Percentiles rank a stretch among this genome's conserved stretches.
Evolutionary conservation across 2,113 vertebrate genomes (phyloP).

Genomic region (Azemiops feae): DNA sequence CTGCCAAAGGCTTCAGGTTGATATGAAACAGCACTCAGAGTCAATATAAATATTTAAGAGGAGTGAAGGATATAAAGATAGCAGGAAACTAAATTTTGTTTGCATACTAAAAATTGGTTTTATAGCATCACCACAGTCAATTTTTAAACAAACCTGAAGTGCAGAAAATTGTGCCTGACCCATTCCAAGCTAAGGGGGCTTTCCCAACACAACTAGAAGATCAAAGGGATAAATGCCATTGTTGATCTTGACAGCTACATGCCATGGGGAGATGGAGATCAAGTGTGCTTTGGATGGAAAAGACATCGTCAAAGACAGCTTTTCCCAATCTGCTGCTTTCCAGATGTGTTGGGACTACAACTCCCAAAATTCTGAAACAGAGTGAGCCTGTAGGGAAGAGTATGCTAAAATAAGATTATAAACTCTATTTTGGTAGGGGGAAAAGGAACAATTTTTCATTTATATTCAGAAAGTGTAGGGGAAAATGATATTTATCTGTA

Average conservation of each 20-base stretch:
- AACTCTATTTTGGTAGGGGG: background rate
- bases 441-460: background rate
- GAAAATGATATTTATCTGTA: background rate
- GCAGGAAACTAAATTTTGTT: background rate
- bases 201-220: background rate
- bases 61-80: background rate
- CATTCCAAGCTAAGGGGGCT: background rate
- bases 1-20: background rate
- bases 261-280: background rate
- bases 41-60: conserved; percentile 25
- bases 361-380: background rate
- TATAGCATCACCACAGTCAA: background rate
- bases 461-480: background rate
- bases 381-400: background rate
- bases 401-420: background rate
- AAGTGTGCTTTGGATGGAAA: background rate
- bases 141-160: background rate
- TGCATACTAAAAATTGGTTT: background rate
- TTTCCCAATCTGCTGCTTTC: background rate
- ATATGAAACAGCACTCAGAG: background rate
- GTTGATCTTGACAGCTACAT: background rate
- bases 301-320: background rate
- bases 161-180: background rate
- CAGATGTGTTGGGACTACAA: background rate
- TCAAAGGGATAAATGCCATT: background rate